Conservation (phyloP, 2,113 vertebrate genomes). For the Abramis brama region DNA sequence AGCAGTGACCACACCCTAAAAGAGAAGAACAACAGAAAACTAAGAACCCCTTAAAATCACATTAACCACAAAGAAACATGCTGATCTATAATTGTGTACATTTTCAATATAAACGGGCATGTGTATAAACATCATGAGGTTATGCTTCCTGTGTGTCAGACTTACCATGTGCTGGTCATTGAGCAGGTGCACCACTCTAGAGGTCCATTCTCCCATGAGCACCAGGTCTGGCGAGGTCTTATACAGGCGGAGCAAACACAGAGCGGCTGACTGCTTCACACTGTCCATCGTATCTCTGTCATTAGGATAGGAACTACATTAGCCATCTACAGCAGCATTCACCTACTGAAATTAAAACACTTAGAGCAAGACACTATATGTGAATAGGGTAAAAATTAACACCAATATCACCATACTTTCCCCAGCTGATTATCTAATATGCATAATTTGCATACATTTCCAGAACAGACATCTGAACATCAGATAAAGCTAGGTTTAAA, state of each 20-base stretch:
- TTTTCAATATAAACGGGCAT: neutral
- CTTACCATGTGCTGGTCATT: conserved; percentile 94
- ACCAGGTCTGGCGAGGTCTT: conserved; percentile 92
- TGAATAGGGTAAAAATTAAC: too few relatives aligned
- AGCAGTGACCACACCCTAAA: conserved; percentile 89
- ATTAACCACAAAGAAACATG: neutral
- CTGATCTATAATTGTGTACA: neutral
- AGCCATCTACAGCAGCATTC: neutral
- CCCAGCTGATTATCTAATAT: too few relatives aligned
- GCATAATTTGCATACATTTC: too few relatives aligned
- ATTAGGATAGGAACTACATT: neutral
- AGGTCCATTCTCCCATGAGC: conserved; percentile 94
- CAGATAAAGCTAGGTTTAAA: too few relatives aligned
- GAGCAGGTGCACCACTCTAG: conserved; percentile 89
- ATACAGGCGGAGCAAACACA: conserved; percentile 89
- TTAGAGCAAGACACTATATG: too few relatives aligned
- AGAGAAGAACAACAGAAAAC: conserved; percentile 28
- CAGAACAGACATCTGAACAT: too few relatives aligned
- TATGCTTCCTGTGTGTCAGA: neutral
- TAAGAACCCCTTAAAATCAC: neutral
- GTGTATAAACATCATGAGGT: neutral
- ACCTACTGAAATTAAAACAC: neutral
- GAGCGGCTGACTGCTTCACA: conserved; percentile 90
- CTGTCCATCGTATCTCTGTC: conserved; percentile 93
- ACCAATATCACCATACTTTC: too few relatives aligned